Conservation (phyloP, 2,888 invertebrate species). For the Tyria jacobaeae region DNA sequence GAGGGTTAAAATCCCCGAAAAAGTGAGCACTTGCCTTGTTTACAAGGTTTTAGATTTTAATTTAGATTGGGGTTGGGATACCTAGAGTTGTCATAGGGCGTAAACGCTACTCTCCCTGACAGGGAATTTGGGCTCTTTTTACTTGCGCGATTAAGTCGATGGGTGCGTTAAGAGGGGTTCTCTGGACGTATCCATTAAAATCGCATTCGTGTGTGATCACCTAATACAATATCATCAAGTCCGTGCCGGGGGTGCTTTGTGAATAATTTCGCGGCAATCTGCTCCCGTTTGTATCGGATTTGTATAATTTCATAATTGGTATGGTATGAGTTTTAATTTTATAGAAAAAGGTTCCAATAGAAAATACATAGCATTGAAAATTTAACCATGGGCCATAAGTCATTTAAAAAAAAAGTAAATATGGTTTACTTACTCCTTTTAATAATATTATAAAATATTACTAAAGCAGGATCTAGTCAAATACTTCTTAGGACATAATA, state of each 20-base stretch:
- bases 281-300: slow-evolving; percentile 80
- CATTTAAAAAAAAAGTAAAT: no score
- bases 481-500: no score
- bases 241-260: slow-evolving; percentile 79
- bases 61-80: slow-evolving; percentile 84
- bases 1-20: slow-evolving; percentile 87
- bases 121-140: slow-evolving; percentile 62
- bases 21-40: slow-evolving; percentile 88
- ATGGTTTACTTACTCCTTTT: no score
- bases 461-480: no score
- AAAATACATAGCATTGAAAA: no score
- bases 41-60: slow-evolving; percentile 88
- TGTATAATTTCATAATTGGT: slow-evolving; percentile 75
- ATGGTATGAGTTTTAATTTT: slow-evolving; percentile 28
- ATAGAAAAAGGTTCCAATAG: neutral
- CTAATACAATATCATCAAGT: slow-evolving; percentile 87
- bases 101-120: slow-evolving; percentile 61
- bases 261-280: slow-evolving; percentile 86
- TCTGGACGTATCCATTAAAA: slow-evolving; percentile 81
- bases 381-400: no score
- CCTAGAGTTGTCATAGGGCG: slow-evolving; percentile 60
- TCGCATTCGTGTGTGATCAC: slow-evolving; percentile 87
- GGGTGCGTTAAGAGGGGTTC: slow-evolving; percentile 58
- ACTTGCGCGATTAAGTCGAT: slow-evolving; percentile 52
- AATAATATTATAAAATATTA: no score